These are phyloP conservation scores for Automeris io DNA, from an alignment of 2,888 invertebrate genomes.

Conservation along the genomic window DNA sequence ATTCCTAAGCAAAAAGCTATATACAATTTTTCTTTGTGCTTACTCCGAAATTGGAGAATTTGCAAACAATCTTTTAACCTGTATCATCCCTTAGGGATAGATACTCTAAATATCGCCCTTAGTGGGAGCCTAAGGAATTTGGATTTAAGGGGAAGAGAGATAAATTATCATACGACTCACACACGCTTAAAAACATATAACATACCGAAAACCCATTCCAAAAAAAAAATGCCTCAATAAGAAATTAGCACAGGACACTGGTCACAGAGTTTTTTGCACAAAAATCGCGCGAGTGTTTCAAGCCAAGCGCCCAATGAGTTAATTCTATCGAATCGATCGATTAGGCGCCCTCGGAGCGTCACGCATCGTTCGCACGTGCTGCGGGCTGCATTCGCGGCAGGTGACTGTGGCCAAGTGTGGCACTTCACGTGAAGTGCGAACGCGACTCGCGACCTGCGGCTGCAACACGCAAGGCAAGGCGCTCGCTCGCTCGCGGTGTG, in stretches of 20 bases:
- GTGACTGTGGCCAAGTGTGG: slow-evolving; percentile 48
- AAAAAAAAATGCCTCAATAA: slow-evolving; percentile 26
- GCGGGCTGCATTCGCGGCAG: slow-evolving; percentile 48
- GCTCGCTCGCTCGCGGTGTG: not conserved
- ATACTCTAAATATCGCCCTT: too few relatives aligned
- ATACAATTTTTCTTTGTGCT: too few relatives aligned
- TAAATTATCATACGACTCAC: not conserved
- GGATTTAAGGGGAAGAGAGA: too few relatives aligned
- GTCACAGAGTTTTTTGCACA: slow-evolving; percentile 7
- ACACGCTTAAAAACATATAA: slow-evolving; percentile 1
- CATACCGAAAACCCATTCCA: slow-evolving; percentile 26
- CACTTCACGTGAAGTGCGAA: slow-evolving; percentile 7
- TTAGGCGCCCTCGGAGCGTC: slow-evolving; percentile 33
- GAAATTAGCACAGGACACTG: slow-evolving; percentile 28
- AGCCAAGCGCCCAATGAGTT: slow-evolving; percentile 10
- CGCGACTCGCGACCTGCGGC: slow-evolving; percentile 2
- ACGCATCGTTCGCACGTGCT: slow-evolving; percentile 37
- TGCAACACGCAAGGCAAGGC: not conserved
- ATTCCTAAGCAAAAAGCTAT: too few relatives aligned
- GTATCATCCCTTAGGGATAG: too few relatives aligned
- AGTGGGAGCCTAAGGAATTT: too few relatives aligned
- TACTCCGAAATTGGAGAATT: too few relatives aligned
- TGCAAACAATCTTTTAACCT: too few relatives aligned
- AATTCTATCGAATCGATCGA: slow-evolving; percentile 33
- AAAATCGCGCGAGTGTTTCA: slow-evolving; percentile 11